Percentiles rank a stretch among this genome's conserved stretches.
phyloP scores from a whole-genome alignment of 2,113 vertebrate genomes.

The Piprites chloris region DNA sequence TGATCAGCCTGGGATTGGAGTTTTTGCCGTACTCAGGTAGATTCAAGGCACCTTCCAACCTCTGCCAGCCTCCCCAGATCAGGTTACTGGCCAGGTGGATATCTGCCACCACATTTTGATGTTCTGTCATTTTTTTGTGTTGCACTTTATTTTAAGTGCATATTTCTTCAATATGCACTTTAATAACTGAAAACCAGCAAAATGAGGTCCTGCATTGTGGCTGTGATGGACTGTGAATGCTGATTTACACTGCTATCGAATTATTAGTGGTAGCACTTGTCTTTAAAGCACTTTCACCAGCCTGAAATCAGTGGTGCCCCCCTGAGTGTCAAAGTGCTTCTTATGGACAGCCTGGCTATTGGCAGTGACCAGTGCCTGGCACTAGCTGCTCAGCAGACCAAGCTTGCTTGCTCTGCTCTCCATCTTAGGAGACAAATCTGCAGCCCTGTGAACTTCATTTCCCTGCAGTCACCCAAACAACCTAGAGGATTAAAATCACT shows the following conservation, averaged over 20 bases:
- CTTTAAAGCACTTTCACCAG: not conserved
- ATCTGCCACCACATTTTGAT: not conserved
- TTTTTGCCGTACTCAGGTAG: not conserved
- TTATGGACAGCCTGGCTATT: fast-evolving
- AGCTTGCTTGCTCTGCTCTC: not conserved
- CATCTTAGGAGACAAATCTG: not conserved
- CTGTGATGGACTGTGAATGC: not conserved
- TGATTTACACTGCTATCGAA: not conserved
- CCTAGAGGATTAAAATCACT: not conserved
- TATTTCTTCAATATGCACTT: not conserved
- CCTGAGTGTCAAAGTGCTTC: fast-evolving
- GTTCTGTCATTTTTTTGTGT: not conserved
- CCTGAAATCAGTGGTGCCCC: not conserved
- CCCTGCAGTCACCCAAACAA: not conserved
- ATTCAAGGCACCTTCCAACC: fast-evolving
- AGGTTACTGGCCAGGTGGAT: not conserved
- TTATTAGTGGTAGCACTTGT: not conserved
- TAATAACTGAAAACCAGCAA: not conserved
- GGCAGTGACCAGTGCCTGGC: not conserved
- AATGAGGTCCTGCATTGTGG: fast-evolving
- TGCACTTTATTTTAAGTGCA: not conserved
- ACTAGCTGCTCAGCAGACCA: fast-evolving
- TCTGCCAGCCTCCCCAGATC: fast-evolving
- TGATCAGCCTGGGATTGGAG: not conserved
- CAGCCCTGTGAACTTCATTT: not conserved